Base-by-base conservation (phyloP, 2,888 invertebrate species). In the Agrochola lota region DNA sequence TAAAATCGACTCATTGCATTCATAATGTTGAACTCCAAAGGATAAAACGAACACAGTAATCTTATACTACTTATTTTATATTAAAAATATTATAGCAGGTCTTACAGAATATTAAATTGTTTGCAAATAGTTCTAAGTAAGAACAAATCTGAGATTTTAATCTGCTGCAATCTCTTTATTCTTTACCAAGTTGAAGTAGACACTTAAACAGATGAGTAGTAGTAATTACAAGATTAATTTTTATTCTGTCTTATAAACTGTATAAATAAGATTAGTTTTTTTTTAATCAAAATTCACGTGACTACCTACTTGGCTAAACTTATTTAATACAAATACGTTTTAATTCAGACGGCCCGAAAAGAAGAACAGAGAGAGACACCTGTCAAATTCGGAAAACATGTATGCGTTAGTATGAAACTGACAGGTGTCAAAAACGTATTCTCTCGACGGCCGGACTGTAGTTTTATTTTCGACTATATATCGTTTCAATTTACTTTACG, bases 51-150 rank as follows among this genome's bases (percentile, higher is more conserved):
- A 62, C 12, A 43, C 26, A 46, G 8, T 15, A 46, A 17, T 20
- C 9, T 11, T 46, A 15, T 30, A 43, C 30, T 62, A 30, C 9
- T 23, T 76, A 55, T 81, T 74, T 59, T 67, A 57, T 60, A 46
- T 52, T 59, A 49, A 66, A 52, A 74, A 26, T 1, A 26, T 80
- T 66, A 3, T 26, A 59, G 20, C 17, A 17, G 3, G 20, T 73
- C 43, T 80, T 59, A 64, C n/a, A 66, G 66, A 79, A 79, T 79
- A 74, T 74, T 66, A 52, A n/a, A 79, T 66, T 15, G 74, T 81
- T 20, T 35, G 52, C 43, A 60, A 66, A 74, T 66, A 80, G 20
- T 74, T 74, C 12, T 74, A 4, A 46, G 43, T 81, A 40, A 78
- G 57, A 64, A 49, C 20, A 73, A 30, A 52, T 52, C 30, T 23